Evolutionary conservation across 2,888 invertebrate genomes (phyloP).

Genomic region (Trichogramma evanescens): DNA sequence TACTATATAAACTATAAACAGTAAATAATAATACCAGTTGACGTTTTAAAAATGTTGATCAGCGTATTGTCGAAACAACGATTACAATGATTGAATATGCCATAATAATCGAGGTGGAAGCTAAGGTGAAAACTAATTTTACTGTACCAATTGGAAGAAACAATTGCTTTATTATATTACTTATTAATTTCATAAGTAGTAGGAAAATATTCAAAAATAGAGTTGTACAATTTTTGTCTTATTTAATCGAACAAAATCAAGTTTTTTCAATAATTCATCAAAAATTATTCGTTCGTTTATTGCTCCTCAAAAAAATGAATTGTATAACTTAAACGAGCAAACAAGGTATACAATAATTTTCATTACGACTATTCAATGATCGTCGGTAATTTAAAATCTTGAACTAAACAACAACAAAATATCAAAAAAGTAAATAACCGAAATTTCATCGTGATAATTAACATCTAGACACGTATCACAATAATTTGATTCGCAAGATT

Average conservation of each 20-base stretch:
- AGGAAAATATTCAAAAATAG: slow-evolving; percentile 12
- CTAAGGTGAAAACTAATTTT: no score
- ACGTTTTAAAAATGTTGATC: slow-evolving; percentile 26
- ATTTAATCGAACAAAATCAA: no score
- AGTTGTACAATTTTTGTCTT: slow-evolving; percentile 16
- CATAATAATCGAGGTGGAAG: no score
- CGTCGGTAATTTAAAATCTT: slow-evolving; percentile 5
- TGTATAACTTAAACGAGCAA: no score
- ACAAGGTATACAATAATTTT: no score
- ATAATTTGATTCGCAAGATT: slow-evolving; percentile 16
- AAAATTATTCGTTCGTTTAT: no score
- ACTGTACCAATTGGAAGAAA: no score
- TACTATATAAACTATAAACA: slow-evolving; percentile 24
- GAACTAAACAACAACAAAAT: slow-evolving; percentile 13
- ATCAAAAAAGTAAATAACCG: slow-evolving; percentile 13
- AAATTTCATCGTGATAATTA: slow-evolving; percentile 2
- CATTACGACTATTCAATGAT: no score
- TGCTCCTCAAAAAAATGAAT: no score
- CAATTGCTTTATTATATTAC: no score
- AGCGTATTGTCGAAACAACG: slow-evolving; percentile 20
- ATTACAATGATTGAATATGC: slow-evolving; percentile 7
- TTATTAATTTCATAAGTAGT: no score
- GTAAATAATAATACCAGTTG: slow-evolving; percentile 24
- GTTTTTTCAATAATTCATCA: no score
- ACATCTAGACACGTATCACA: slow-evolving; percentile 16